Base-by-base conservation (phyloP, 2,797 vertebrate species). In the Hydrolagus colliei region DNA sequence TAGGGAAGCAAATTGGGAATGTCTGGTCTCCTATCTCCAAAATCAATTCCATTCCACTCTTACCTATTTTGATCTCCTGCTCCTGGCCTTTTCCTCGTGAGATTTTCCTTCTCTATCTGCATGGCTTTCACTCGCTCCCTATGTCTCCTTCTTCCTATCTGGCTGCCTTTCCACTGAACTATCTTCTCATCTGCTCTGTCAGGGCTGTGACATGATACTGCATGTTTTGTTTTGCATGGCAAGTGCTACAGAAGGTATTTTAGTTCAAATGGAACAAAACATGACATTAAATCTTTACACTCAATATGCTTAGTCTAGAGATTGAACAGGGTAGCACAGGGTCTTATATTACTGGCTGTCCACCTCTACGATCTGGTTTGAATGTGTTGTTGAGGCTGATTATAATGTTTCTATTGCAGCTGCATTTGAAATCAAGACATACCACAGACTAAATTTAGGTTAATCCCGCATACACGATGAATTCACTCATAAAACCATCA, bases 151-250 rank as follows among this genome's bases (percentile, higher is more conserved):
- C 63, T 84, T 18, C 65, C 41, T 52, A 52, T 52, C 41, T 6
- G 41, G 41, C 41, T 52, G 41, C 41, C 63, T 84, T 84, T 41
- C 14, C 16, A 63, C 65, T 84, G 79, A 84, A 84, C 79, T 84
- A 27, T n/a, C 5, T 84, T 67, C 79, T 84, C 79, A 35, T 67
- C 62, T 65, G 62, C 62, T 27, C 65, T 9, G 14, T 20, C 16
- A 35, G 16, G 22, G 35, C 79, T 71, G 20, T n/a, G 13, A 82
- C 18, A 27, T 82, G 78, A 67, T 20, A 18, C 79, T 68, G 16
- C 8, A 71, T 13, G 10, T 4, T 27, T 27, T 14, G 65, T 16
- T 68, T 35, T 84, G 41, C 41, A 52, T 84, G 78, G 65, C 16
- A 41, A 35, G 32, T 84, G 18, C 79, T 68, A 27, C 65, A 41